These are phyloP conservation scores for Monochamus alternatus DNA, from an alignment of 2,888 invertebrate species.

Conservation along the genomic window DNA sequence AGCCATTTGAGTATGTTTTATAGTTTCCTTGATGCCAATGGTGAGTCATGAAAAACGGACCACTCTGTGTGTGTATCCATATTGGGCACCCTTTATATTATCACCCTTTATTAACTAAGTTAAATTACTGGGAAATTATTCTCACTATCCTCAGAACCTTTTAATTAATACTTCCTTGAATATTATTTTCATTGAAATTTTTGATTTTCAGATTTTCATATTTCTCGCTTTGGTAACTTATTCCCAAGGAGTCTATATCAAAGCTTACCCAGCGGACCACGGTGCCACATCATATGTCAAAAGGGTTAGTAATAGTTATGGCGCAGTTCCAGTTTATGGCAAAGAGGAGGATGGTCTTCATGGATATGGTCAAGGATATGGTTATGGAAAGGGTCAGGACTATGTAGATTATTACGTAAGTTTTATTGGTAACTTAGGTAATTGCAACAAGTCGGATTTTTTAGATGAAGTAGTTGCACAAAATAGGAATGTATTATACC, in stretches of 20 bases:
- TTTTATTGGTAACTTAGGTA: background rate
- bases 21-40: too few relatives aligned
- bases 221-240: constrained; percentile 46
- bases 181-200: background rate
- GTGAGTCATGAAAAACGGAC: too few relatives aligned
- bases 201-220: constrained; percentile 48
- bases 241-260: constrained; percentile 47
- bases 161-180: background rate
- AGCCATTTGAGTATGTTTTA: too few relatives aligned
- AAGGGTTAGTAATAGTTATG: background rate
- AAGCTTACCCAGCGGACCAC: constrained; percentile 8
- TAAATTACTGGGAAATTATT: too few relatives aligned
- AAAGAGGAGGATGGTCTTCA: background rate
- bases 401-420: constrained; percentile 21
- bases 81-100: too few relatives aligned
- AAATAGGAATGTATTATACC: too few relatives aligned
- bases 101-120: too few relatives aligned
- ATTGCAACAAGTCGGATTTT: too few relatives aligned
- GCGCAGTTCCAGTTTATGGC: background rate
- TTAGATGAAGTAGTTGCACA: too few relatives aligned
- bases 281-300: constrained; percentile 19
- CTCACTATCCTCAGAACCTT: background rate
- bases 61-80: too few relatives aligned
- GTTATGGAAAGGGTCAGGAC: constrained; percentile 14
- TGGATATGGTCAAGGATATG: background rate